These are phyloP conservation scores for Bubalus kerabau DNA, from an alignment of 2,113 vertebrate species.

Conservation along the genomic window DNA sequence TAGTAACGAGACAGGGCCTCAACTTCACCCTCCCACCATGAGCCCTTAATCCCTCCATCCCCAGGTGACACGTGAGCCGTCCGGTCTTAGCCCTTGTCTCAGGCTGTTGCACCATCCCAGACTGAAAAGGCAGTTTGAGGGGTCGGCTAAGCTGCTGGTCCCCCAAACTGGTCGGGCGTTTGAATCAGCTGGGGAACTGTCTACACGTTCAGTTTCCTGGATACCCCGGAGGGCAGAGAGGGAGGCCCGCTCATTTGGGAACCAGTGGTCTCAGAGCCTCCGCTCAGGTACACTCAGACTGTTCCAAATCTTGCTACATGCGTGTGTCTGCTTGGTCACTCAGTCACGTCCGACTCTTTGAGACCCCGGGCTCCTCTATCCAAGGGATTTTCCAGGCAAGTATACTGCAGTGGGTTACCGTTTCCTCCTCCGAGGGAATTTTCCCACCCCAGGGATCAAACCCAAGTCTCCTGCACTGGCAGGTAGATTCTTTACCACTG, in stretches of 20 bases:
- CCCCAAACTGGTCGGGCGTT: neutral
- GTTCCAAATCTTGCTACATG: neutral
- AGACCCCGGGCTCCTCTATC: neutral
- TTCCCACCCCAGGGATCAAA: neutral
- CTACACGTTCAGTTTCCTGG: neutral
- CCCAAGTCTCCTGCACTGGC: neutral
- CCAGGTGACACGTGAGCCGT: neutral
- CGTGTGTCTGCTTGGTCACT: fast-evolving
- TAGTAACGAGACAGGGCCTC: neutral
- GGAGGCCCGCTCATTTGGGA: neutral
- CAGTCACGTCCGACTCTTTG: neutral
- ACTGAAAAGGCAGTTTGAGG: neutral
- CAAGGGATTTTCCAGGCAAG: neutral
- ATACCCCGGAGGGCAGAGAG: neutral
- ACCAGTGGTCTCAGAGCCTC: neutral
- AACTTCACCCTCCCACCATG: fast-evolving
- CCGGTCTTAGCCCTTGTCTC: fast-evolving
- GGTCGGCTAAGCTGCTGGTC: neutral
- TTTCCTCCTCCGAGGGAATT: neutral
- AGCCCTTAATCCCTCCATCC: neutral
- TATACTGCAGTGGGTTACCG: neutral
- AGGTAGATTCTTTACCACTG: neutral
- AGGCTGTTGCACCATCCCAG: neutral
- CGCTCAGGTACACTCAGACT: neutral
- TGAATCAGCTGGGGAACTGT: neutral